Percentiles rank a stretch among this genome's conserved stretches.
Conservation (phyloP, 2,888 invertebrate species). For the Melanophora roralis region DNA sequence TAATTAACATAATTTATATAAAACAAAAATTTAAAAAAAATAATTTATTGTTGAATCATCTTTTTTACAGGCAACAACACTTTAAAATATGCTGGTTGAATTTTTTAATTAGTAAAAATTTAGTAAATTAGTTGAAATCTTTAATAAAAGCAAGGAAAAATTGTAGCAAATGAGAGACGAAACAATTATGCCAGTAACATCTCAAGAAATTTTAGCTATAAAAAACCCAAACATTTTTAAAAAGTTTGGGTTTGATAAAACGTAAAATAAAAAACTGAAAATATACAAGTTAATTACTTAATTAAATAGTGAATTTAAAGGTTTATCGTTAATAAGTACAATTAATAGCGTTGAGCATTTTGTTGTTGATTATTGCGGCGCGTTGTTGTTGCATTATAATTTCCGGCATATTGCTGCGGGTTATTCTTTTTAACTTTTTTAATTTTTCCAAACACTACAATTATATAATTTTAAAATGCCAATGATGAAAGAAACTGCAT, state of each 20-base stretch:
- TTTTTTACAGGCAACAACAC: not conserved
- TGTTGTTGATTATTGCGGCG: conserved; percentile 11
- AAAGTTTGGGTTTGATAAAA: not conserved
- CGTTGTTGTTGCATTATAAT: conserved; percentile 65
- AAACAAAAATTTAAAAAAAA: conserved; percentile 13
- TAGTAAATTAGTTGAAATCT: conserved; percentile 57
- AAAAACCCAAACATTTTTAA: conserved; percentile 13
- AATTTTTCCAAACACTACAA: conserved; percentile 65
- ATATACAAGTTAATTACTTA: conserved; percentile 27
- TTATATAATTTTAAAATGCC: conserved; percentile 68
- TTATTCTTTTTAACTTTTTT: conserved; percentile 5
- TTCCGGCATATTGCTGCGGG: conserved; percentile 48
- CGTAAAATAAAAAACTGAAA: not conserved
- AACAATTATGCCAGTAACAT: not conserved
- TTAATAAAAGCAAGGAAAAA: conserved; percentile 26
- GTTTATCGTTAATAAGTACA: conserved; percentile 3
- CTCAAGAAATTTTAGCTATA: not conserved
- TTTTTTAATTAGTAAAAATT: conserved; percentile 57
- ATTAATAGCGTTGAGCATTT: conserved; percentile 41
- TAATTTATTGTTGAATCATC: conserved; percentile 39
- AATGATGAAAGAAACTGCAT: conserved; percentile 12
- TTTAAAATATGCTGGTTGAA: conserved; percentile 1
- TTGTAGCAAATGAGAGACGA: conserved; percentile 3
- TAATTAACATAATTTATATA: conserved; percentile 50
- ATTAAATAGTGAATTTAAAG: not conserved